These are phyloP conservation scores for Thaumatotibia leucotreta DNA, from an alignment of 1,140 invertebrate genomes.

Conservation along the genomic window DNA sequence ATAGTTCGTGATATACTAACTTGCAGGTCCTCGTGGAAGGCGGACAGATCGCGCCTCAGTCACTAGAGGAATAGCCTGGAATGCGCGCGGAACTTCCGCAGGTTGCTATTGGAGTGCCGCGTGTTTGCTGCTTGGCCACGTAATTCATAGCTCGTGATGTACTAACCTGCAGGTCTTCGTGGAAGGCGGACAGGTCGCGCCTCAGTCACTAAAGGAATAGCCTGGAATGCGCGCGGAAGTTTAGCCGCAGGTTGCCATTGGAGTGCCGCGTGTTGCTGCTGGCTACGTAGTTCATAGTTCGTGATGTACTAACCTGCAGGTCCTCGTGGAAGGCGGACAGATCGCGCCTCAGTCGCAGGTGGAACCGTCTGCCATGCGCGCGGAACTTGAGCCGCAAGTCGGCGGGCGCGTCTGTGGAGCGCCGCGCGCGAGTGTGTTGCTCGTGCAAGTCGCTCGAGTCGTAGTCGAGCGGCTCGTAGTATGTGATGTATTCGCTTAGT, in stretches of 20 bases:
- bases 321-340: slow-evolving; percentile 87
- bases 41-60: too few relatives aligned
- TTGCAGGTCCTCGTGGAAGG: too few relatives aligned
- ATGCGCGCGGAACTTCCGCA: too few relatives aligned
- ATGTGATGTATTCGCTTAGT: slow-evolving; percentile 94
- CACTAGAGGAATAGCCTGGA: too few relatives aligned
- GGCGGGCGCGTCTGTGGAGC: slow-evolving; percentile 82
- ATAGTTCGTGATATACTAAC: too few relatives aligned
- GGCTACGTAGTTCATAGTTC: too few relatives aligned
- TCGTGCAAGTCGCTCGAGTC: slow-evolving; percentile 81
- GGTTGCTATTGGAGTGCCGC: too few relatives aligned
- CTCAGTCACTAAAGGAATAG: too few relatives aligned
- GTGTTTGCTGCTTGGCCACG: too few relatives aligned
- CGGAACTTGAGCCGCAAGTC: slow-evolving; percentile 87
- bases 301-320: slow-evolving; percentile 85
- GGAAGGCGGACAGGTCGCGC: too few relatives aligned
- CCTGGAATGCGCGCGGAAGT: too few relatives aligned
- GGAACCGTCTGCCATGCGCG: slow-evolving; percentile 88
- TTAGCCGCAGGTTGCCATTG: slow-evolving; percentile 82
- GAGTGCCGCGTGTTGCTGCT: slow-evolving; percentile 78
- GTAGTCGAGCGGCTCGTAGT: slow-evolving; percentile 94
- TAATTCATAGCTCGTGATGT: slow-evolving; percentile 95
- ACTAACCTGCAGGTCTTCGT: too few relatives aligned
- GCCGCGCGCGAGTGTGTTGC: slow-evolving; percentile 77
- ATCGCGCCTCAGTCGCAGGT: slow-evolving; percentile 89